Conservation (phyloP, 53 echinoderm and acorn worm genomes). For the Echinometra lucunter region DNA sequence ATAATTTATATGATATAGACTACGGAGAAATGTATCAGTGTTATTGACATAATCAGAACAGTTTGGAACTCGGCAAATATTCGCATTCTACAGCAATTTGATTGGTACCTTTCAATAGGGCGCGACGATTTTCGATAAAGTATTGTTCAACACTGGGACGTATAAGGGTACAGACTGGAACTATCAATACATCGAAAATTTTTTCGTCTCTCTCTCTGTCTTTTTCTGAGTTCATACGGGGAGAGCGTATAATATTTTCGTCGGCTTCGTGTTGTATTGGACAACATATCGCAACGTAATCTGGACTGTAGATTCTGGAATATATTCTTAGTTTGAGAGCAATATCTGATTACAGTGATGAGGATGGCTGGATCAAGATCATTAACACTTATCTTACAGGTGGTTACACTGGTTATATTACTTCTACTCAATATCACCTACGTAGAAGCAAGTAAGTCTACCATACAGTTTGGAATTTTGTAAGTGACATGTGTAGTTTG, state of each 20-base stretch:
- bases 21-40: not conserved
- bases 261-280: not conserved
- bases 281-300: not conserved
- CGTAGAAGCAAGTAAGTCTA: conserved; percentile 32
- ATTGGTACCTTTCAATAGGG: conserved; percentile 2
- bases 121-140: not conserved
- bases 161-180: not conserved
- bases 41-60: conserved; percentile 14
- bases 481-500: too few species aligned
- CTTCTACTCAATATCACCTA: not conserved
- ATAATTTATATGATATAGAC: not conserved
- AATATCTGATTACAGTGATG: not conserved
- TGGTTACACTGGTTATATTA: not conserved
- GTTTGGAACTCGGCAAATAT: not conserved
- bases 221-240: not conserved
- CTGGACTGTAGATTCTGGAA: not conserved
- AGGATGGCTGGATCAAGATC: conserved; percentile 15
- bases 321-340: not conserved
- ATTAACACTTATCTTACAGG: not conserved
- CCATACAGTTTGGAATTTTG: not conserved
- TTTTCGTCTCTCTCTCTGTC: not conserved
- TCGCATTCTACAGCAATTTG: not conserved
- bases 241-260: not conserved
- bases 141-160: not conserved
- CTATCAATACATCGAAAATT: not conserved